Evolutionary conservation across 2,888 invertebrate species (phyloP), one percentile per base, ranked within the genome.

Genomic region (Oeneis ivallda): DNA sequence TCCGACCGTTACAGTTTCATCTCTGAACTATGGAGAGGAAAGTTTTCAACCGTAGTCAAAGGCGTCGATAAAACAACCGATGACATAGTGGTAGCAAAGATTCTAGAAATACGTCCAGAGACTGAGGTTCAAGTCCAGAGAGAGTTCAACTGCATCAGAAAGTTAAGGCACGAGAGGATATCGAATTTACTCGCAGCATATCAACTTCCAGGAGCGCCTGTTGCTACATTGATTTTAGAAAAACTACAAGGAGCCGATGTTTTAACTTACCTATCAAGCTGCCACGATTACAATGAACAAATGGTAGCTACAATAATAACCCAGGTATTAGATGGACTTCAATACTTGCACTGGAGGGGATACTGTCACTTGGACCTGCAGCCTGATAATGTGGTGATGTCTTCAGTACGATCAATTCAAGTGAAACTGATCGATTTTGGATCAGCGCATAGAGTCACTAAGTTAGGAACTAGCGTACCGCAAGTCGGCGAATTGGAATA

Each of bases 301-400:
- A 95, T 96, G 85, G 97, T 99, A 0, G 96, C 97, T 0, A 95
- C 94, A 1, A 95, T 98, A 32, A 94, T 98, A 50, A 94, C 95
- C 2, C 99, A 99, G 90, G 89, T 98, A 0, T 87, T 98, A 65
- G 97, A 98, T 79, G 98, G 95, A 0, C 89, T 99, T 0, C 98
- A 98, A 86, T 99, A 98, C 85, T 91, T 99, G 49, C 99, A 99
- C 85, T 98, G 98, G 96, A 93, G 97, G 76, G 98, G 98, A 2
- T 94, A 95, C 73, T 96, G 96, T 74, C 97, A 98, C 83, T 88
- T 98, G 69, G 96, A 98, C 83, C 92, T 98, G 58, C 97, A 99
- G 84, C 99, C 99, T 0, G 98, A 98, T 81, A 99, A 99, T 85
- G 94, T 99, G 32, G 97, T 98, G 3, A 97, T 99, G 96, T 94